phyloP scores from a whole-genome alignment of 2,797 vertebrate species.

The Myoxocephalus aenaeus region DNA sequence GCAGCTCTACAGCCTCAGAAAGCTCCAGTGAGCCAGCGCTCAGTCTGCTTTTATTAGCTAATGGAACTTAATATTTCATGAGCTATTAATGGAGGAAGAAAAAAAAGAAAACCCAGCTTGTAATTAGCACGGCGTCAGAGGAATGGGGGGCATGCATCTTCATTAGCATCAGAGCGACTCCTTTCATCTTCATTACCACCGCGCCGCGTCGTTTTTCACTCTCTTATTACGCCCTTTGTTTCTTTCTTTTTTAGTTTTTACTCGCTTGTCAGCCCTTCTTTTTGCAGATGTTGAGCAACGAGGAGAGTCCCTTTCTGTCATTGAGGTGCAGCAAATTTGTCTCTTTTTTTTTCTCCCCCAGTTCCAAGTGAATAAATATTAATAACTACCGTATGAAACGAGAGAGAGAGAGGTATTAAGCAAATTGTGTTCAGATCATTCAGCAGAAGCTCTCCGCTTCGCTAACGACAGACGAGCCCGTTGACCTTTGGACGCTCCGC shows the following conservation, averaged over 20 bases:
- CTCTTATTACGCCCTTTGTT: constrained; percentile 70
- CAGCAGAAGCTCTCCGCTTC: constrained; percentile 30
- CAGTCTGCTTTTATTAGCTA: constrained; percentile 82
- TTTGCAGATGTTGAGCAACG: constrained; percentile 47
- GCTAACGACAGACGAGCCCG: constrained; percentile 60
- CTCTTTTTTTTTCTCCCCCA: constrained; percentile 30
- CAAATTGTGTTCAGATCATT: constrained; percentile 51
- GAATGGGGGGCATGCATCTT: constrained; percentile 81
- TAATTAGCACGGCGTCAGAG: constrained; percentile 83
- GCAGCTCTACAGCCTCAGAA: constrained; percentile 65
- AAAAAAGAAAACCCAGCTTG: constrained; percentile 46
- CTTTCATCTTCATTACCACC: constrained; percentile 85
- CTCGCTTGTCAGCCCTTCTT: constrained; percentile 47
- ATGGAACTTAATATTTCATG: constrained; percentile 87
- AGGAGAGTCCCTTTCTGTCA: constrained; percentile 46
- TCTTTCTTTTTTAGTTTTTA: constrained; percentile 69
- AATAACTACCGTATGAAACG: constrained; percentile 19
- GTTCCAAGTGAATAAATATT: constrained; percentile 62
- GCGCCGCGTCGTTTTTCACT: constrained; percentile 76
- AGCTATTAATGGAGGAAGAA: constrained; percentile 80
- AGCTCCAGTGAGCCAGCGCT: constrained; percentile 47
- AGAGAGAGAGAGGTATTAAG: constrained; percentile 34
- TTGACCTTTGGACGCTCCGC: constrained; percentile 71
- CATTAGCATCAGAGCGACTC: constrained; percentile 79
- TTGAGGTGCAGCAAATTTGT: constrained; percentile 46